Evolutionary conservation across 2,888 invertebrate species (phyloP), one percentile per base, ranked within the genome.

Genomic region (Archips crataeganus): DNA sequence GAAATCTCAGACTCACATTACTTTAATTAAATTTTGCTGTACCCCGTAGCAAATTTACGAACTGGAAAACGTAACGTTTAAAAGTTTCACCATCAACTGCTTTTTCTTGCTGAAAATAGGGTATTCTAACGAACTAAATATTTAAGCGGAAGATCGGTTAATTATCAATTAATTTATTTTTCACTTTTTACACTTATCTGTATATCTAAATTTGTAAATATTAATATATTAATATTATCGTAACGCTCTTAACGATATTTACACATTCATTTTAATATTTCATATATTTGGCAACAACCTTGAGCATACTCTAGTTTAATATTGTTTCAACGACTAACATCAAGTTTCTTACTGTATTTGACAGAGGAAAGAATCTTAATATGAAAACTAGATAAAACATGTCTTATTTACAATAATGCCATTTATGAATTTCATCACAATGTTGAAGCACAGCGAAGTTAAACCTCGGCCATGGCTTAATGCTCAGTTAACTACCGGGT

Each of bases 201-300:
- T 57, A 32, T 4, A 32, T 57, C 57, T 57, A 32, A 11, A 32
- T 32, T 57, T 57, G 57, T 74, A 65, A 68, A 60, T 68, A 67
- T 67, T 62, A 11, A 47, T 47, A 11, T 47, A 47, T 47, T 47
- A 67, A 61, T 51, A 71, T 74, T 74, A 62, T 47, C 45, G 63
- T 71, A 76, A 74, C 61, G 34, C 39, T 65, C 23, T 69, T 63
- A 68, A 34, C 72, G 72, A 74, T 66, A 79, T 86, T 84, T 89
- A 82, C 86, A 90, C 84, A 85, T 75, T 77, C 78, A 77, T 76
- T 74, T 72, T 70, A 79, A 77, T 34, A 68, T 59, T 64, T 77
- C 32, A 15, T 65, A 78, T 78, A 86, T 81, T 88, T 87, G 88
- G 84, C 86, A 90, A 90, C 87, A 88, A 88, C 84, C 81, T 88